phyloP scores from a whole-genome alignment of 92 coral and sea anemone species.

The Zoanthus sociatus region DNA sequence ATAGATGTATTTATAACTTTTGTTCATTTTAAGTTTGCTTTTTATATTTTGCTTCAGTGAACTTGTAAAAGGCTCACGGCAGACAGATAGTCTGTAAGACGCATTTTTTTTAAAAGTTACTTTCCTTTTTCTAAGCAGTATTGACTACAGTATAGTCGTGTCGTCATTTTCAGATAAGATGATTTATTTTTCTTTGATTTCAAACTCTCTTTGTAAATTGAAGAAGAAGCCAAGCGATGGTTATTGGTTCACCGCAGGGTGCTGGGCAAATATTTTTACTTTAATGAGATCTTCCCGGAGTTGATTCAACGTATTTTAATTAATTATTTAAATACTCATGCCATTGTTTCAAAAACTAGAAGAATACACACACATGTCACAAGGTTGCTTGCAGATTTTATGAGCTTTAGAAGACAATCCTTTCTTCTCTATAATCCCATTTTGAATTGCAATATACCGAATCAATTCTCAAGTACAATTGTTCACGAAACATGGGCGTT shows the following conservation, averaged over 20 bases:
- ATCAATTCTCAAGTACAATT: neutral
- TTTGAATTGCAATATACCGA: neutral
- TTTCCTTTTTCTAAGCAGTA: neutral
- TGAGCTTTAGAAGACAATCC: neutral
- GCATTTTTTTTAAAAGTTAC: neutral
- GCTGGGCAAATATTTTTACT: slow-evolving; percentile 34
- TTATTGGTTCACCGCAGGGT: slow-evolving; percentile 39
- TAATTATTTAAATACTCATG: slow-evolving; percentile 47
- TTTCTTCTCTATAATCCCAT: slow-evolving; percentile 20
- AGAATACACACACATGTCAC: slow-evolving; percentile 35
- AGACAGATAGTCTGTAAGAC: neutral
- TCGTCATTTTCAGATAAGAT: neutral
- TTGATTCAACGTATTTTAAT: slow-evolving; percentile 36
- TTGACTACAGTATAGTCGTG: neutral
- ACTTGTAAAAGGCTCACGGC: slow-evolving; percentile 19
- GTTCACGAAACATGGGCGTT: neutral
- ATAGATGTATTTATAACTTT: slow-evolving; percentile 6
- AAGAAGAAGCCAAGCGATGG: slow-evolving; percentile 1
- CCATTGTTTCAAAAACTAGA: slow-evolving; percentile 30
- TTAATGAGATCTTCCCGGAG: slow-evolving; percentile 43
- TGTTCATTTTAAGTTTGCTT: slow-evolving; percentile 11
- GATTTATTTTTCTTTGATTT: slow-evolving; percentile 5
- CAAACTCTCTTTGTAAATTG: neutral
- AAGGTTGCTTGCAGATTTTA: slow-evolving; percentile 6
- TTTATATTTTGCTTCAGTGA: slow-evolving; percentile 34